phyloP scores from a whole-genome alignment of 2,888 invertebrate genomes.

The Conomelus anceps region DNA sequence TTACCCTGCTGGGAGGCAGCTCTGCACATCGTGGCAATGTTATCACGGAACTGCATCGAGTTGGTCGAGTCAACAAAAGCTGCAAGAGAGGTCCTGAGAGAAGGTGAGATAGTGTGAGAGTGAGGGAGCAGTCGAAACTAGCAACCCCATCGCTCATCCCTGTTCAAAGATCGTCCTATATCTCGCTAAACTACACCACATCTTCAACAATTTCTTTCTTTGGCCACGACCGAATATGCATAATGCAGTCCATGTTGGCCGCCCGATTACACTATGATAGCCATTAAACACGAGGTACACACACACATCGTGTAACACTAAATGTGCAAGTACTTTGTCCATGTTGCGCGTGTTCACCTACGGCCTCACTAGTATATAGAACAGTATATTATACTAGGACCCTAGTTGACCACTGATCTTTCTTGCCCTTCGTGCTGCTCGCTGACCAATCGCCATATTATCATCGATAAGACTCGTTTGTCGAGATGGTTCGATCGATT shows the following conservation, averaged over 20 bases:
- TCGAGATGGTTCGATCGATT: neutral
- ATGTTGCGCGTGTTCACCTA: neutral
- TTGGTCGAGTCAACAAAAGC: neutral
- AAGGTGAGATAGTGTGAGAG: neutral
- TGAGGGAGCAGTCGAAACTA: neutral
- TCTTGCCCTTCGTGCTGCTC: neutral
- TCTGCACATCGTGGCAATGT: neutral
- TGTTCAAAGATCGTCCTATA: neutral
- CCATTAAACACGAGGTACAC: neutral
- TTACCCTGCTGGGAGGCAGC: slow-evolving; percentile 6
- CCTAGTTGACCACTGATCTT: neutral
- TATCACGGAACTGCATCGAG: neutral
- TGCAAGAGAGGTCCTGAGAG: neutral
- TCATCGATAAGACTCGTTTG: neutral
- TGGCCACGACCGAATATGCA: neutral
- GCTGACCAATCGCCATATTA: neutral
- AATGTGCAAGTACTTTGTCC: neutral
- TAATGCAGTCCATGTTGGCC: neutral
- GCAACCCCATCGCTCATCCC: neutral
- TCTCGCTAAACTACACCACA: neutral
- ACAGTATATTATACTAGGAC: too few relatives aligned
- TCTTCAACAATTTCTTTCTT: neutral
- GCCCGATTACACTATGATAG: neutral
- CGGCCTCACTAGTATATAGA: too few relatives aligned
- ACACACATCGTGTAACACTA: neutral